Evolutionary conservation across 2,888 invertebrate species (phyloP).

Genomic region (Drosophila fungiperda): DNA sequence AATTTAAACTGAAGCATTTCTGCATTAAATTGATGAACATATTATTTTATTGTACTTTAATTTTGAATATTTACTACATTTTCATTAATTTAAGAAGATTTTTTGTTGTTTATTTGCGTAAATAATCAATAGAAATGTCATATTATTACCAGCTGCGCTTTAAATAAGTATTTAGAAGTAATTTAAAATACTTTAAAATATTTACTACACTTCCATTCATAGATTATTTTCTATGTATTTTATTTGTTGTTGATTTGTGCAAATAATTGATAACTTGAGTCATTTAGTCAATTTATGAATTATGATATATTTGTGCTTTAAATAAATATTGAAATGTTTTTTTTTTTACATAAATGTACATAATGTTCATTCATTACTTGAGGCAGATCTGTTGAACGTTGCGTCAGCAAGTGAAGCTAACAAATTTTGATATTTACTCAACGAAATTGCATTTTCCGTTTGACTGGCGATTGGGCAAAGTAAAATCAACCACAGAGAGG

Average conservation of each 20-base stretch:
- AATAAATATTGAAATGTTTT: background rate
- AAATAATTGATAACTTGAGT: background rate
- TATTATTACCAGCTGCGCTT: too few species aligned
- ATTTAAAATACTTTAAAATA: background rate
- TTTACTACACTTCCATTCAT: background rate
- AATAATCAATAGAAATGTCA: background rate
- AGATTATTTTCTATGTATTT: background rate
- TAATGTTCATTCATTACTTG: background rate
- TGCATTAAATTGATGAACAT: background rate
- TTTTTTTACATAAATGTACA: background rate
- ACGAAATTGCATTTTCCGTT: slow-evolving; percentile 75
- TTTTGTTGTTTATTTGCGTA: too few species aligned
- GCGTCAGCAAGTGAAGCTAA: slow-evolving; percentile 20
- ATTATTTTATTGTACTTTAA: background rate
- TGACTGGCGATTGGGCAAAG: slow-evolving; percentile 60
- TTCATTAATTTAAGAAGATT: background rate
- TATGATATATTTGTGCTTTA: too few species aligned
- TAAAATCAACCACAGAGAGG: slow-evolving; percentile 38
- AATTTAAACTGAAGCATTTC: background rate
- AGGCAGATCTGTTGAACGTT: slow-evolving; percentile 1
- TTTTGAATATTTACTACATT: background rate
- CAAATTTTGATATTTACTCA: slow-evolving; percentile 59
- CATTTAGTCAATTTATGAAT: background rate
- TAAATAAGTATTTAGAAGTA: too few species aligned
- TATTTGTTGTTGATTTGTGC: background rate